Conservation (phyloP, 2,113 vertebrate genomes). For the Pachypanchax playfairii region DNA sequence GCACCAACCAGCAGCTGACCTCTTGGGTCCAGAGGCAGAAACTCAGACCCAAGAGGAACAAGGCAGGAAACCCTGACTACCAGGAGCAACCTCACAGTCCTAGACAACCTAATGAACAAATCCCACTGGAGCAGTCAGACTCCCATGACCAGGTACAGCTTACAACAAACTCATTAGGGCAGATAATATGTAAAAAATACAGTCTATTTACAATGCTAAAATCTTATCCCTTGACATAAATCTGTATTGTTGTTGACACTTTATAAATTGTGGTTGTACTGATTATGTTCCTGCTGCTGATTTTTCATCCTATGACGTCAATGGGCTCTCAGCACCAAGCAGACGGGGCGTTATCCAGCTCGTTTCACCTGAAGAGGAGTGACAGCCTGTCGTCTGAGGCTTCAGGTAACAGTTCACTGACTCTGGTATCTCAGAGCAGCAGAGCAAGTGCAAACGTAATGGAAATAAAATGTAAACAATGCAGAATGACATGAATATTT, state of each 20-base stretch:
- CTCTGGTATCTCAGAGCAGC: conserved; percentile 9
- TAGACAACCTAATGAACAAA: conserved; percentile 29
- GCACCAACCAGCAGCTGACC: conserved; percentile 83
- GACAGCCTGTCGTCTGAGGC: conserved; percentile 85
- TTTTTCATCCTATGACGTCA: conserved; percentile 36
- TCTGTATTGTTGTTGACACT: conserved; percentile 4
- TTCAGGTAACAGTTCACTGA: conserved; percentile 85
- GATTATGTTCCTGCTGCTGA: conserved; percentile 3
- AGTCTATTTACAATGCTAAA: too few relatives aligned
- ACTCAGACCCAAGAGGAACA: conserved; percentile 80
- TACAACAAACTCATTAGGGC: background rate
- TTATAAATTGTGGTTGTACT: conserved; percentile 6
- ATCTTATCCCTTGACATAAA: too few relatives aligned
- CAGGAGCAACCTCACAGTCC: conserved; percentile 32
- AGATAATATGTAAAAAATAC: too few relatives aligned
- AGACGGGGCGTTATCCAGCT: conserved; percentile 60
- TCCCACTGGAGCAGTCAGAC: conserved; percentile 34
- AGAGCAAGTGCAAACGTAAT: too few relatives aligned
- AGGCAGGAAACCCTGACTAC: conserved; percentile 28
- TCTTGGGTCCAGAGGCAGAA: conserved; percentile 93
- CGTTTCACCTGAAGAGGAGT: conserved; percentile 84
- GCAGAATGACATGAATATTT: too few relatives aligned
- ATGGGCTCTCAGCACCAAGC: conserved; percentile 76
- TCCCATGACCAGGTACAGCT: conserved; percentile 59
- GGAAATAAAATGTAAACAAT: background rate